A percentile compares a stretch with the other conserved stretches of the same genome.
These are phyloP conservation scores for Ecliptopera silaceata DNA, from an alignment of 2,888 invertebrate species.

Conservation along the genomic window DNA sequence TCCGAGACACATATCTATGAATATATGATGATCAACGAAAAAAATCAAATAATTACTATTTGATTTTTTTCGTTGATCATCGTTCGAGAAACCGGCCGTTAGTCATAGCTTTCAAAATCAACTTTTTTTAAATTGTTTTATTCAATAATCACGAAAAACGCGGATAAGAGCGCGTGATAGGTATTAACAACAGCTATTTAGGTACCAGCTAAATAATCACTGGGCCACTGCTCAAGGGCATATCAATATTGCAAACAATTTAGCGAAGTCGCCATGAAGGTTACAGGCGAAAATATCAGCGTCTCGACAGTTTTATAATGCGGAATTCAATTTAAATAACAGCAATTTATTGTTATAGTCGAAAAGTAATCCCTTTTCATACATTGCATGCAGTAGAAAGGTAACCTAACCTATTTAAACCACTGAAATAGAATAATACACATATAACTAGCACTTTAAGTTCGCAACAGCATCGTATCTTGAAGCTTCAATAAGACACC, in stretches of 20 bases:
- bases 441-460: no score
- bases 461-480: no score
- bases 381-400: no score
- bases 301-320: constrained; percentile 28
- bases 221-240: constrained; percentile 53
- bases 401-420: no score
- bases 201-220: constrained; percentile 35
- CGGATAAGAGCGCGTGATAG: constrained; percentile 13
- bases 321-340: constrained; percentile 22
- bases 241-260: constrained; percentile 56
- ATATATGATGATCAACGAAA: no score
- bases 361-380: not conserved
- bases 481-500: no score
- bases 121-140: not conserved
- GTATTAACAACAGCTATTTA: constrained; percentile 21
- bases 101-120: no score
- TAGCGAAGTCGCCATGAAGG: constrained; percentile 46
- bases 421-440: no score
- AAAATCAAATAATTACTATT: no score
- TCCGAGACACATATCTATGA: no score
- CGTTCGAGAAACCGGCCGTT: no score
- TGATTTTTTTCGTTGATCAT: no score
- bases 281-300: constrained; percentile 38
- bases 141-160: constrained; percentile 12
- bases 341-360: not conserved